A percentile compares a stretch with the other conserved stretches of the same genome.
phyloP scores from a whole-genome alignment of 2,888 invertebrate genomes.

The Stenchaetothrips biformis region DNA sequence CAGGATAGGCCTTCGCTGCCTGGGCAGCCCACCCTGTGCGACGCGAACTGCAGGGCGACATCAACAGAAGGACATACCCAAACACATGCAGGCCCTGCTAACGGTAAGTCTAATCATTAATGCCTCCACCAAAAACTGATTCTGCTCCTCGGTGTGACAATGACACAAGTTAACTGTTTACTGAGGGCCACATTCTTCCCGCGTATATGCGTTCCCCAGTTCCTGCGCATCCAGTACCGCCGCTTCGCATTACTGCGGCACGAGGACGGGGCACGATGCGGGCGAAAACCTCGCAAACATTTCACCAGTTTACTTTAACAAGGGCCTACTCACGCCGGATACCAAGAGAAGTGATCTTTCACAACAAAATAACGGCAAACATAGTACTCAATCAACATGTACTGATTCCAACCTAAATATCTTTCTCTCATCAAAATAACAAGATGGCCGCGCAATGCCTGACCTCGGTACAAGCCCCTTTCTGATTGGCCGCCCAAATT shows the following conservation, averaged over 20 bases:
- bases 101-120: not conserved
- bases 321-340: slow-evolving; percentile 12
- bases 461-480: not conserved
- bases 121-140: not conserved
- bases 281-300: not conserved
- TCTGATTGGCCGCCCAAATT: not conserved
- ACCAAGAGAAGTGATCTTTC: slow-evolving; percentile 18
- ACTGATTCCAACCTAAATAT: slow-evolving; percentile 36
- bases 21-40: not conserved
- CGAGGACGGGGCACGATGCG: not conserved
- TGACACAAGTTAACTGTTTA: slow-evolving; percentile 23
- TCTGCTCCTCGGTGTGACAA: slow-evolving; percentile 1
- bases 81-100: not conserved
- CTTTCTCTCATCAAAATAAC: slow-evolving; percentile 38
- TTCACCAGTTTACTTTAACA: not conserved
- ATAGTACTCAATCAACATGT: not conserved
- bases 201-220: not conserved
- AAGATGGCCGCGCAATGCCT: slow-evolving; percentile 36
- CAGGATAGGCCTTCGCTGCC: slow-evolving; percentile 3
- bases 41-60: not conserved
- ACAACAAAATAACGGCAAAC: slow-evolving; percentile 12
- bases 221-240: not conserved
- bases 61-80: slow-evolving; percentile 11
- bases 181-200: not conserved
- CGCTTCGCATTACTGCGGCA: not conserved